These are phyloP conservation scores for Upupa epops DNA, from an alignment of 2,113 vertebrate species.

Conservation along the genomic window DNA sequence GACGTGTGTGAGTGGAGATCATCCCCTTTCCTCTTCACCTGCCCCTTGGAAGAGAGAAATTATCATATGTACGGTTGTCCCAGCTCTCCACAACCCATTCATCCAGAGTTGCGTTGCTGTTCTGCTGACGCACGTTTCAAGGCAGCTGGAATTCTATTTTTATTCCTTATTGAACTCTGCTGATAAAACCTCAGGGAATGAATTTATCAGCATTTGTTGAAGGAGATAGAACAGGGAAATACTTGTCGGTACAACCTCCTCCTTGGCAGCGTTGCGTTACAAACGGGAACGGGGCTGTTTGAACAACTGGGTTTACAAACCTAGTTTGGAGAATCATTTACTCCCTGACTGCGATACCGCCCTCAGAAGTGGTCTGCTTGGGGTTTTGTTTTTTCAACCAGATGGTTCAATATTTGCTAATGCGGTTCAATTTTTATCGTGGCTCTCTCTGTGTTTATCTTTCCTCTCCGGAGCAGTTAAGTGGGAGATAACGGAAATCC, in stretches of 20 bases:
- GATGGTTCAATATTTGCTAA: constrained; percentile 79
- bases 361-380: constrained; percentile 67
- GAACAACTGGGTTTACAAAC: constrained; percentile 50
- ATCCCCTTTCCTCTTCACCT: not conserved
- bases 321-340: constrained; percentile 56
- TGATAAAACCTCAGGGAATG: constrained; percentile 67
- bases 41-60: not conserved
- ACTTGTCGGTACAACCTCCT: constrained; percentile 53
- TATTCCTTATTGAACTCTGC: constrained; percentile 24
- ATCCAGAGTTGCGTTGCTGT: fast-evolving
- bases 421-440: constrained; percentile 71
- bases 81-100: not conserved
- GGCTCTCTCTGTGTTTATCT: constrained; percentile 74
- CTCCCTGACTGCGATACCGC: constrained; percentile 49
- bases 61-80: not conserved
- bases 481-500: constrained; percentile 72
- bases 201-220: constrained; percentile 56
- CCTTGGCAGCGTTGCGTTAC: constrained; percentile 57
- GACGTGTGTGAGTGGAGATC: fast-evolving
- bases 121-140: not conserved
- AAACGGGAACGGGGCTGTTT: constrained; percentile 59
- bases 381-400: constrained; percentile 28
- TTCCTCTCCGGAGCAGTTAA: constrained; percentile 68
- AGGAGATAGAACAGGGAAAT: constrained; percentile 47
- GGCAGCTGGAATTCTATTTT: not conserved